A percentile compares a stretch with the other conserved stretches of the same genome.
Evolutionary conservation across 2,797 vertebrate genomes (phyloP).

Genomic region (Falco novaeseelandiae): DNA sequence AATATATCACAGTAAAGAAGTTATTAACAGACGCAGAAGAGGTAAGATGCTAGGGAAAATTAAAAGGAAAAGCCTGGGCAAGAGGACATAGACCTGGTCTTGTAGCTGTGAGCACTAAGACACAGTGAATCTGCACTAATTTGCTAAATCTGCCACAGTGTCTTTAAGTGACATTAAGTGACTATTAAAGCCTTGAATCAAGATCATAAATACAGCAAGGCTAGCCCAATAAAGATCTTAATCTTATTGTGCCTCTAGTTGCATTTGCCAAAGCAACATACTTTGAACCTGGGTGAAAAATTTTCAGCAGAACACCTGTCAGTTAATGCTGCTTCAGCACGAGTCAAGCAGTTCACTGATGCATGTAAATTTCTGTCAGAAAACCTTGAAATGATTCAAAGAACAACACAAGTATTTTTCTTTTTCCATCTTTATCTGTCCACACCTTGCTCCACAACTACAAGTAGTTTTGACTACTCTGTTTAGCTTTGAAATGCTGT

Average conservation of each 20-base stretch:
- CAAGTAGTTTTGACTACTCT: neutral
- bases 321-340: neutral
- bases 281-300: neutral
- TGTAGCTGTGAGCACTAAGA: neutral
- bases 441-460: too few species aligned
- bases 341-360: neutral
- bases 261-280: neutral
- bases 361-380: neutral
- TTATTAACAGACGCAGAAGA: neutral
- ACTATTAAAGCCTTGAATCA: neutral
- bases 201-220: neutral
- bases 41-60: neutral
- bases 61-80: neutral
- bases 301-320: neutral
- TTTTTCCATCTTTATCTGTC: neutral
- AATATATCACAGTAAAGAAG: neutral
- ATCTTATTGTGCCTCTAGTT: neutral
- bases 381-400: neutral
- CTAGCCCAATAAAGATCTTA: neutral
- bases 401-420: neutral
- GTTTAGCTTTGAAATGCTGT: neutral
- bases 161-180: neutral
- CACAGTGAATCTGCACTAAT: neutral
- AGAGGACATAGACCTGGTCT: neutral
- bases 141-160: neutral